Evolutionary conservation across 2,113 vertebrate species (phyloP), one percentile per base, ranked within the genome.

Genomic region (Clarias magur): DNA sequence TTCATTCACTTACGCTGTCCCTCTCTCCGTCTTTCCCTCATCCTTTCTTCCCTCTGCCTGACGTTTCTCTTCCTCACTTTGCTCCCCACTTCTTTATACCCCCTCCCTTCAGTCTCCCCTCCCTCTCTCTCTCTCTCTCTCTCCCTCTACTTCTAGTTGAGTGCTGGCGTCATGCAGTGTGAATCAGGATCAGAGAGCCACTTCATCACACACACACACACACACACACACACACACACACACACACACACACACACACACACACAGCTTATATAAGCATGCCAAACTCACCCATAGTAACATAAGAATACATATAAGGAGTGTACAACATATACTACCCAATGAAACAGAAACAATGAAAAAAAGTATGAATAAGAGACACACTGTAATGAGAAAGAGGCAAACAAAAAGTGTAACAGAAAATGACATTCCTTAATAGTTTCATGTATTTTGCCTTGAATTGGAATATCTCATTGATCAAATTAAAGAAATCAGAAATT

Each of bases 91-190:
- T 86, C 56, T 8, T 76, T 81, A 12, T 21, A 82, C 87, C 63
- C 86, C 60, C 60, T 87, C 72, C 53, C n/a, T 89, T 83, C 88
- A 86, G 65, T 87, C 83, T 89, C 85, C 88, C 90, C 88, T 85
- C 63, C 87, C 89, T 87, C 21, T 78, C 80, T 83, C 72, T 54
- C 72, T 34, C 59, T 68, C 89, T 82, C 82, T 92, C 88, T 86
- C 34, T 79, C 81, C 56, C 63, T 62, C 27, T 65, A 53, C 79
- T 85, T 86, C 72, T 83, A 59, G 59, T 83, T 83, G 81, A 83
- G 86, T 78, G 86, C 73, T 84, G 86, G 70, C 72, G 72, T 88
- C 92, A 93, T 87, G 89, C 90, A 67, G 86, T 57, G 86, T 87
- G 82, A 87, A 84, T 87, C 86, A 83, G 81, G 82, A 84, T 84